These are phyloP conservation scores for Cotesia chilonis DNA, from an alignment of 1,140 invertebrate species.

Conservation along the genomic window DNA sequence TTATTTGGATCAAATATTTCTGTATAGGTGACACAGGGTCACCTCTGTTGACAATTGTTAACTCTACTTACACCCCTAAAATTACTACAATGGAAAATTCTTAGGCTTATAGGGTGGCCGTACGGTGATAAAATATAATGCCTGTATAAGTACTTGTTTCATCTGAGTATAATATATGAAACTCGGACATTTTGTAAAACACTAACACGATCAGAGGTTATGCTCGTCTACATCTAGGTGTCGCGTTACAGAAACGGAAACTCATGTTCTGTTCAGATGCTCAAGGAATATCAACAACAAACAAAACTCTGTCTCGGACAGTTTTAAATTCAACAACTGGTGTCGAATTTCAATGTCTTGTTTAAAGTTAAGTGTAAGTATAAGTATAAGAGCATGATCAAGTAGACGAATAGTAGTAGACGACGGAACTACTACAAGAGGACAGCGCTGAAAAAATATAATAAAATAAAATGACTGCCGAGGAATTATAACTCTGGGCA, in stretches of 20 bases:
- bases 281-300: neutral
- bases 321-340: conserved; percentile 7
- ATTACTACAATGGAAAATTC: no score
- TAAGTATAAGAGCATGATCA: neutral
- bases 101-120: no score
- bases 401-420: conserved; percentile 1
- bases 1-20: no score
- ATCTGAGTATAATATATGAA: no score
- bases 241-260: neutral
- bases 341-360: conserved; percentile 21
- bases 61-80: no score
- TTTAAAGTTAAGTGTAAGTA: neutral
- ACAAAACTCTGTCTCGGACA: neutral
- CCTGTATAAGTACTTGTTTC: no score
- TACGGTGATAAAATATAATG: no score
- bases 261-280: neutral
- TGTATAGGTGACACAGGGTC: no score
- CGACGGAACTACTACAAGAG: neutral
- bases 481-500: conserved; percentile 21
- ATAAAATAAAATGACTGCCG: neutral
- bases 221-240: neutral
- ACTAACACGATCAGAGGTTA: no score
- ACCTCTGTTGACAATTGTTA: no score
- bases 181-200: no score
- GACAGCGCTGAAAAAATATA: conserved; percentile 24